Evolutionary conservation across 2,888 invertebrate species (phyloP), one percentile per base, ranked within the genome.

Genomic region (Oscheius sp.): DNA sequence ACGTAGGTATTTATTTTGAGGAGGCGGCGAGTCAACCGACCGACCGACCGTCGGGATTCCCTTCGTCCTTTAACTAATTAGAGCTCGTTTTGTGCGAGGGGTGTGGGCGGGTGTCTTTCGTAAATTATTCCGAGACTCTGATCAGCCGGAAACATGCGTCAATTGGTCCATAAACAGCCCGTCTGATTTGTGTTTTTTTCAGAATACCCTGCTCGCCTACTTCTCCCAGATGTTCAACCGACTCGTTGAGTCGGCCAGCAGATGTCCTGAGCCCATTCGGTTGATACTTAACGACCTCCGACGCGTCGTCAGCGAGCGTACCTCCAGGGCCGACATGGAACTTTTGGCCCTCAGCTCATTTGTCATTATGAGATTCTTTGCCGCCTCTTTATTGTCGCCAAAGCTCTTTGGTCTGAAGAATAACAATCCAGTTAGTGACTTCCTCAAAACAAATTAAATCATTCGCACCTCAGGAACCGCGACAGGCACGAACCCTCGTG

Each of bases 281-380:
- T 77, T 82, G 29, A 78, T 86, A 13, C 82, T 88, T 52, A 72
- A 76, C 61, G 88, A 87, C 45, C 74, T 88, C 27, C 66, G 87
- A 58, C 82, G 75, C 21, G 82, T 88, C n/a, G 86, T 88, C 27
- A 76, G 56, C 27, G 64, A 75, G 45, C 71, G 76, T 43, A 79
- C 75, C 41, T 75, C 74, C 23, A 75, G 85, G 0, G 61, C 73
- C 3, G 84, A 86, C 27, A 77, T 84, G 16, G 82, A 83, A 43
- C 81, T 84, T 35, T 80, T 88, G 18, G 87, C 88, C 1, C 77
- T 88, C 7, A 84, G 84, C 12, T 86, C 86, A 5, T 88, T 88
- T 56, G 77, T 88, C 18, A 85, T 88, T 23, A 85, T 88, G 86
- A 79, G 88, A 21, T 88, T 88, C 75, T 88, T 88, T 72, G 86